Evolutionary conservation across 2,888 invertebrate genomes (phyloP).

Genomic region (Pristionchus entomophagus): DNA sequence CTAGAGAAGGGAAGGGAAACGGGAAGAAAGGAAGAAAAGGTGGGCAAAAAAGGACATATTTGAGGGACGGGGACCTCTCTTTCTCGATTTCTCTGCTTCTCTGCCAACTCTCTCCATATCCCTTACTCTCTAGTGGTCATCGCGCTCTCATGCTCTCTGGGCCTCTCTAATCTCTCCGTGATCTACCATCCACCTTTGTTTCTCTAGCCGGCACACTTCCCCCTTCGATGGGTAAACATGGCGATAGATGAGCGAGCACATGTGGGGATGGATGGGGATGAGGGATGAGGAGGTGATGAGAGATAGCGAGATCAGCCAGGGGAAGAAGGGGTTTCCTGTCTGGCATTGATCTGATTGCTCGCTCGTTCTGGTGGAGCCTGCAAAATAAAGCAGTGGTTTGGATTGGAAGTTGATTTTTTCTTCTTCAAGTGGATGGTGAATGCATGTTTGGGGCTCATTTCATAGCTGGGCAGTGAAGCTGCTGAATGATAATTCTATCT

Average conservation of each 20-base stretch:
- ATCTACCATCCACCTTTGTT: conserved; percentile 8
- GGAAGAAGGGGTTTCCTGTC: not conserved
- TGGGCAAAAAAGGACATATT: not conserved
- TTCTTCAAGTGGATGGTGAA: too few species aligned
- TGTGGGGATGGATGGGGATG: not conserved
- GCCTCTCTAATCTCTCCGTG: not conserved
- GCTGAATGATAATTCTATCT: too few species aligned
- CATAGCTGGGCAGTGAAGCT: too few species aligned
- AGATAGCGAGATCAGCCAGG: not conserved
- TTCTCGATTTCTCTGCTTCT: not conserved
- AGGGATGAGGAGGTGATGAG: not conserved
- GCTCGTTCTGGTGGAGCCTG: too few species aligned
- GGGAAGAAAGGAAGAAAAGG: conserved; percentile 14
- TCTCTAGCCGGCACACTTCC: not conserved
- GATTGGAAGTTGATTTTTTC: too few species aligned
- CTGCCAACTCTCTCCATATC: not conserved
- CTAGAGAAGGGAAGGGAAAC: not conserved
- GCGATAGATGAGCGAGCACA: not conserved
- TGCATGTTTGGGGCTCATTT: not conserved
- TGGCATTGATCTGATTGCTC: not conserved
- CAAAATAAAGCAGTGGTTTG: not conserved
- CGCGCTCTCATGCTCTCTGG: too few species aligned
- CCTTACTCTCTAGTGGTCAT: not conserved
- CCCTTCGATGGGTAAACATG: conserved; percentile 10
- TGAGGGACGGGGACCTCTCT: too few species aligned